Base-by-base conservation (phyloP, 2,797 vertebrate species). In the Eulemur mongoz region DNA sequence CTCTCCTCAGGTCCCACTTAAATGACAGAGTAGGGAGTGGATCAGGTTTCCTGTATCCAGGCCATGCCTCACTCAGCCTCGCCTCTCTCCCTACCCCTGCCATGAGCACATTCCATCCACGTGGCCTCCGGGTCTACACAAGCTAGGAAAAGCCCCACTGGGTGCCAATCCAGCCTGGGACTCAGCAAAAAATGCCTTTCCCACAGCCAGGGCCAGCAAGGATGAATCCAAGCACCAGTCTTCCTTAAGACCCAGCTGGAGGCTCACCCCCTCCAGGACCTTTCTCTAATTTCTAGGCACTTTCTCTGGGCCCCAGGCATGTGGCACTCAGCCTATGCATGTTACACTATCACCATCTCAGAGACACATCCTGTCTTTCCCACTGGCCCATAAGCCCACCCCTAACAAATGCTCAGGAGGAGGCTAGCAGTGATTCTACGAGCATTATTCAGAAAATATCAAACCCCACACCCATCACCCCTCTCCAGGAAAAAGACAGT, bases 401-500 rank as follows among this genome's bases (percentile, higher is more conserved):
- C 69, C 84, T 54, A 82, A 25, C 35, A 92, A 61, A 89, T 67
- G 63, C 27, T 63, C 52, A 83, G 67, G 25, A 88, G 83, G 54
- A 79, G 30, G 59, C 50, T 40, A 11, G 52, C 35, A 30, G 38
- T 59, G 67, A 70, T n/a, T n/a, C 80, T 83, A 18, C 81, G 30
- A 88, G 82, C 43, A 81, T 54, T 50, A 73, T 25, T 80, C 87
- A 90, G 80, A 92, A 96, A 76, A 78, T 6, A 25, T 81, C 81
- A 95, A 81, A 81, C 2, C 75, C 75, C 45, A 50, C 23, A 84
- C 83, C 40, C 75, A 93, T 50, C 52, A 93, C 69, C 38, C 27
- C 4, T 30, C 80, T 91, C 87, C 69, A 89, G 63, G 73, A 95
- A 82, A 89, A 93, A 95, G 59, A 80, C 13, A 17, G 69, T 63